These are phyloP conservation scores for Clavelina lepadiformis DNA, from an alignment of 23 tunicate species.

Conservation along the genomic window DNA sequence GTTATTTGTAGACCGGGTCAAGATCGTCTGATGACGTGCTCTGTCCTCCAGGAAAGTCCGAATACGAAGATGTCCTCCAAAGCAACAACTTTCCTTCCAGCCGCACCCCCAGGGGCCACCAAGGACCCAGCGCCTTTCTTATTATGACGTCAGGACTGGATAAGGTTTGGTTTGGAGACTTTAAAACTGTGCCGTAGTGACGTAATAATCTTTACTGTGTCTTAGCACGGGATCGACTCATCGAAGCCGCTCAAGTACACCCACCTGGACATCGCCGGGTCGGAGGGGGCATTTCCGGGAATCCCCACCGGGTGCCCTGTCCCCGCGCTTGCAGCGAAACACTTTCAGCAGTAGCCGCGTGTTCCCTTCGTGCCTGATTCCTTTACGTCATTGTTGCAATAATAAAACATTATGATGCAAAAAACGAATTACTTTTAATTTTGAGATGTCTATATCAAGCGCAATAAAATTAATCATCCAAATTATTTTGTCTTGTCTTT, in stretches of 20 bases:
- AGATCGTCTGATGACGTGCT: not conserved
- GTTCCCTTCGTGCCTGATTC: too few relatives aligned
- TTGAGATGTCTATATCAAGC: too few relatives aligned
- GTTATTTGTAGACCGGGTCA: too few relatives aligned
- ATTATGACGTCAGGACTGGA: slow-evolving; percentile 80
- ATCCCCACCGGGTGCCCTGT: slow-evolving; percentile 94
- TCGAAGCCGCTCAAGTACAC: slow-evolving; percentile 72
- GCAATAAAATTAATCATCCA: too few relatives aligned
- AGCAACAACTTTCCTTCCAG: slow-evolving; percentile 87
- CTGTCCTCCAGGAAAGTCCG: not conserved
- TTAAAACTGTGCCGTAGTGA: not conserved
- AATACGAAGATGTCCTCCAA: slow-evolving; percentile 80
- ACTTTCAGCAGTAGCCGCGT: too few relatives aligned
- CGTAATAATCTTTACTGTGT: not conserved
- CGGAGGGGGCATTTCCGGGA: slow-evolving; percentile 93
- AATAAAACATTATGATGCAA: too few relatives aligned
- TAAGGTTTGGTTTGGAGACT: slow-evolving; percentile 20
- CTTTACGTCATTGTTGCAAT: too few relatives aligned
- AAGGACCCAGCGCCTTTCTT: slow-evolving; percentile 91
- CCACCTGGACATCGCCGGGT: slow-evolving; percentile 97
- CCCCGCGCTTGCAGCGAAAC: slow-evolving; percentile 70
- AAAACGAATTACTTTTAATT: too few relatives aligned
- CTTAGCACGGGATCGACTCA: slow-evolving; percentile 90
- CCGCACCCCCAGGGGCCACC: slow-evolving; percentile 98
- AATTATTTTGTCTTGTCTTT: too few relatives aligned